These are phyloP conservation scores for Penaeus chinensis DNA, from an alignment of 1,140 invertebrate species.

Conservation along the genomic window DNA sequence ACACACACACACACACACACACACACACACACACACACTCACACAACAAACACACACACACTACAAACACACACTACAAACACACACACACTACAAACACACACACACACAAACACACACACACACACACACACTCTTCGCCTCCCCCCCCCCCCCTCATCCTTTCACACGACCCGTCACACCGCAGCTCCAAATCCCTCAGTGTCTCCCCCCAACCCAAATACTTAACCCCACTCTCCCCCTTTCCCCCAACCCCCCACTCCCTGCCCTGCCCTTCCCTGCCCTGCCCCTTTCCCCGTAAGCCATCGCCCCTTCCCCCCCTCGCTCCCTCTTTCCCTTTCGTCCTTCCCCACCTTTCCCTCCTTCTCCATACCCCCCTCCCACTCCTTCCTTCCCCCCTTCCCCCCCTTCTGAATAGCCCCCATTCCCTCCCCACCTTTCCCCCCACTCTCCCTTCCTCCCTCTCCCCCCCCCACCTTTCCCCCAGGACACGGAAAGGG, in stretches of 20 bases:
- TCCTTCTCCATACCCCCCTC: not conserved
- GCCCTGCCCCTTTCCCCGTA: not conserved
- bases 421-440: not conserved
- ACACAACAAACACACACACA: no score
- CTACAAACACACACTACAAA: not conserved
- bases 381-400: not conserved
- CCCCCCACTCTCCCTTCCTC: not conserved
- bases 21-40: no score
- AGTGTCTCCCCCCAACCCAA: not conserved
- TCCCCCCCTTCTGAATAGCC: not conserved
- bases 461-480: constrained; percentile 1
- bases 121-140: not conserved
- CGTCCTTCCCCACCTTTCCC: not conserved
- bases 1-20: no score
- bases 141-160: not conserved
- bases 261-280: not conserved
- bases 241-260: not conserved
- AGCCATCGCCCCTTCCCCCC: not conserved
- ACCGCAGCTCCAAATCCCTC: not conserved
- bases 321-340: not conserved
- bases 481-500: not conserved
- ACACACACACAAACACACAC: no score
- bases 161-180: no score
- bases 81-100: not conserved
- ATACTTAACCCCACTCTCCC: not conserved